Base-by-base conservation (phyloP, 1,140 invertebrate species). In the Drosophila pachea region DNA sequence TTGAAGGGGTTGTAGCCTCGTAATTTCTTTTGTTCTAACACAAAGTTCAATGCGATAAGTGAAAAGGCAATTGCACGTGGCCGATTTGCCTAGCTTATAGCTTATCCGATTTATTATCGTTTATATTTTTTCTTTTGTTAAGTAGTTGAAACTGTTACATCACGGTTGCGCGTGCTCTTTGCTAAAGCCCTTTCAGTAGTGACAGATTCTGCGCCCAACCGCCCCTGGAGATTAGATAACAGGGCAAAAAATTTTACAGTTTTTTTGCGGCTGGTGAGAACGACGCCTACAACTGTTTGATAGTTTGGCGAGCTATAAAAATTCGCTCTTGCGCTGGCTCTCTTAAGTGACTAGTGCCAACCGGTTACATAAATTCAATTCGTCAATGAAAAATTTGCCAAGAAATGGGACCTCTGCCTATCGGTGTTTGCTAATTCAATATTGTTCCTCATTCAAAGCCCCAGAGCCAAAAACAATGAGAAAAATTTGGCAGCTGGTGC, bases 141-240 rank as follows among this genome's bases (percentile, higher is more conserved):
- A 4, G 11, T 22, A n/a, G 6, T 31, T 47, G 35, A 40, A 76
- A 65, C 45, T 78, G 65, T 84, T 84, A 84, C 79, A 76, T 84
- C 79, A 84, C 79, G 61, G 62, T 36, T 43, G 74, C 74, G 74
- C 72, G 74, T 74, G 74, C 72, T 74, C 72, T 71, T 66, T 68
- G 64, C 45, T 22, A 68, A 68, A 72, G 64, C 55, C 65, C 52
- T 55, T 42, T 58, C n/a, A 40, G 40, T 60, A 22, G 22, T 22
- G 22, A 22, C 16, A 12, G 12, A 22, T 22, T 22, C 22, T 22
- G 22, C 22, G 22, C 22, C 22, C 50, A 32, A 32, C 16, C 16
- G 11, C 9, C 42, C 31, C 42, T 56, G 35, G 29, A 58, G 65
- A 73, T 73, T 73, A 73, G 70, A 73, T 73, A 73, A 73, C 64